These are phyloP conservation scores for Epirrhoe tristata DNA, from an alignment of 2,888 invertebrate species.

Conservation along the genomic window DNA sequence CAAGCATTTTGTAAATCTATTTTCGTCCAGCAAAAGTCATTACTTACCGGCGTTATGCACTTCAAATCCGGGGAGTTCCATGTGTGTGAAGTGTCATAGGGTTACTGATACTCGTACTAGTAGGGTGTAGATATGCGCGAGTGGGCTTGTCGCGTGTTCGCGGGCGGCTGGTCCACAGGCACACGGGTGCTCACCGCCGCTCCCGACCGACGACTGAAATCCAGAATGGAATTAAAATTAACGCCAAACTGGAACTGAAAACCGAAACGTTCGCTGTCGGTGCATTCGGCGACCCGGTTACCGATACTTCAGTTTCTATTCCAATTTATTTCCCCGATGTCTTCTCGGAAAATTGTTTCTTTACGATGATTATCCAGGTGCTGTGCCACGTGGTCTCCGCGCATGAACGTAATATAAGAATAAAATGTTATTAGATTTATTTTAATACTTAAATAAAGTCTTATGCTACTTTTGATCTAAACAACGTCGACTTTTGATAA, in stretches of 20 bases:
- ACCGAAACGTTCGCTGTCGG: slow-evolving; percentile 26
- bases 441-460: too few relatives aligned
- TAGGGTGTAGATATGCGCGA: slow-evolving; percentile 16
- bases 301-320: slow-evolving; percentile 36
- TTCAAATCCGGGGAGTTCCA: slow-evolving; percentile 37
- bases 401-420: too few relatives aligned
- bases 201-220: slow-evolving; percentile 37
- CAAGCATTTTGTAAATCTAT: slow-evolving; percentile 39
- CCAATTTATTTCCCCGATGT: slow-evolving; percentile 7
- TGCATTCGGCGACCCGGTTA: slow-evolving; percentile 39
- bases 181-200: slow-evolving; percentile 35
- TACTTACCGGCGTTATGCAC: slow-evolving; percentile 59
- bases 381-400: too few relatives aligned
- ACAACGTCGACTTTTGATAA: too few relatives aligned
- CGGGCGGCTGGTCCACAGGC: slow-evolving; percentile 10
- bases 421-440: too few relatives aligned
- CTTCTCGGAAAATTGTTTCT: slow-evolving; percentile 5
- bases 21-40: slow-evolving; percentile 40
- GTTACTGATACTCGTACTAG: slow-evolving; percentile 18
- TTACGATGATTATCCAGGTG: neutral
- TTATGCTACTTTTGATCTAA: too few relatives aligned
- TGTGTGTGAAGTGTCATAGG: slow-evolving; percentile 30
- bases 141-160: slow-evolving; percentile 23
- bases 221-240: slow-evolving; percentile 26
- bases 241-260: slow-evolving; percentile 29